Evolutionary conservation across 2,888 invertebrate species (phyloP).

Genomic region (Himalopsyche anomala): DNA sequence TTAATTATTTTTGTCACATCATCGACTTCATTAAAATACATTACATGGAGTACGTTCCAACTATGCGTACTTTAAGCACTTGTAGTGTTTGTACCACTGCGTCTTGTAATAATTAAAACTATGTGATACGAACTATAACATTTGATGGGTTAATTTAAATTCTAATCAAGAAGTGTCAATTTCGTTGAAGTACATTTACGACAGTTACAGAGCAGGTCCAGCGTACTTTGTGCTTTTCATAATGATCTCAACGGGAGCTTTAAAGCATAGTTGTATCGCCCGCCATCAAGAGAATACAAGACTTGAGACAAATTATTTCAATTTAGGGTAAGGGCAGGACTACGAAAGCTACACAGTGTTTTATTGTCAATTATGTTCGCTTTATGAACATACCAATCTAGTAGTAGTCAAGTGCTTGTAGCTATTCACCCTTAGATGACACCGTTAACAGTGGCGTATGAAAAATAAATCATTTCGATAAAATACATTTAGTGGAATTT

Average conservation of each 20-base stretch:
- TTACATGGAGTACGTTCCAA: too few relatives aligned
- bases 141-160: not conserved
- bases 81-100: too few relatives aligned
- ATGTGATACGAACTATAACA: not conserved
- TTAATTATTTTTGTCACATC: too few relatives aligned
- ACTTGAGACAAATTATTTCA: constrained; percentile 30
- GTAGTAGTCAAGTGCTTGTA: constrained; percentile 4
- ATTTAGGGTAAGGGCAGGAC: constrained; percentile 8
- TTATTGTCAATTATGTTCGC: constrained; percentile 34
- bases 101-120: not conserved
- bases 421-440: not conserved
- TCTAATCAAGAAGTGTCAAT: constrained; percentile 15
- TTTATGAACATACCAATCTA: constrained; percentile 26
- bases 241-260: constrained; percentile 18
- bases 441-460: not conserved
- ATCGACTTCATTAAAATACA: too few relatives aligned
- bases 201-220: not conserved
- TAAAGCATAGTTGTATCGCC: not conserved
- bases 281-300: constrained; percentile 10
- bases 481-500: too few relatives aligned
- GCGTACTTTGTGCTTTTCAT: constrained; percentile 8
- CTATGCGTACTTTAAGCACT: too few relatives aligned
- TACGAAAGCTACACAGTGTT: constrained; percentile 15
- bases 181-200: constrained; percentile 1
- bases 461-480: not conserved